Evolutionary conservation across 1,140 invertebrate genomes (phyloP), one percentile per base, ranked within the genome.

Genomic region (Penaeus chinensis): DNA sequence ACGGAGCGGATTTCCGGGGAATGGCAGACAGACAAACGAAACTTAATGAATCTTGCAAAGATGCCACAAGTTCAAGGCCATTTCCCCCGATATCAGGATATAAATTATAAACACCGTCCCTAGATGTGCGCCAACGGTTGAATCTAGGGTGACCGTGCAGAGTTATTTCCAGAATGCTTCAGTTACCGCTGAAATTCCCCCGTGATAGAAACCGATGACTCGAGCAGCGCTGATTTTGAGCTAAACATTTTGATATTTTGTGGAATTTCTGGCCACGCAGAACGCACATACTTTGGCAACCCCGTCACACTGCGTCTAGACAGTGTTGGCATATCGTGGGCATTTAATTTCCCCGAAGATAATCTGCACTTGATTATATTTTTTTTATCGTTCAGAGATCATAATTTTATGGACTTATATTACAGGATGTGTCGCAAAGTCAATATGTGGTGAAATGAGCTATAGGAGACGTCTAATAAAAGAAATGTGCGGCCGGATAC

Each of bases 211-310:
- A 54, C 10, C 54, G 54, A 54, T 54, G 54, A 54, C 54, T 54
- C 54, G 54, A 16, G 10, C 16, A 1, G 54, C 54, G 54, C 54
- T 54, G 54, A 54, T 54, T 74, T 74, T 37, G 20, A 24, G 69
- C 69, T 74, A 74, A 74, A 24, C 69, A 74, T 74, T 74, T 74
- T 74, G 69, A 74, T 37, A 74, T 74, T 74, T 74, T 74, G 69
- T 32, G 20, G 69, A 74, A 74, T 74, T 74, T 74, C 69, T 74
- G 69, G 69, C n/a, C 69, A 32, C 69, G n/a, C 69, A 74, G 54
- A 74, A 74, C 69, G 69, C 69, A 74, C 69, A 74, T 74, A 74
- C 69, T 74, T 74, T 74, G 69, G 69, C 69, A 74, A 74, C 69
- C 69, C 24, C 69, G 69, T 74, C 69, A 74, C 69, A 74, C 69